A percentile compares a stretch with the other conserved stretches of the same genome.
Conservation (phyloP, 2,113 vertebrate genomes). For the Cromileptes altivelis region DNA sequence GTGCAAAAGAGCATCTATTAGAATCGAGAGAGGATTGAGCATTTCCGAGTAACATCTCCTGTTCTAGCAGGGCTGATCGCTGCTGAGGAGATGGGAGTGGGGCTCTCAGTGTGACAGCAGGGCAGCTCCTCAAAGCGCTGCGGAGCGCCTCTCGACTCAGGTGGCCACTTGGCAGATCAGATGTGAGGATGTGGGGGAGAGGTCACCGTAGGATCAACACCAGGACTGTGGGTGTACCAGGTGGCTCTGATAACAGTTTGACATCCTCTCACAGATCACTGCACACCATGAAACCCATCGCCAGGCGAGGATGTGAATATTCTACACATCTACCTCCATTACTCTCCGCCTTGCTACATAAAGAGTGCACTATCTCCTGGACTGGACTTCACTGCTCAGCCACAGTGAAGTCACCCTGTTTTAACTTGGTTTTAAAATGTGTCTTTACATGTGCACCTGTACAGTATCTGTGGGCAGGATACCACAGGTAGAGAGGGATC, state of each 20-base stretch:
- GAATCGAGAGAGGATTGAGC: neutral
- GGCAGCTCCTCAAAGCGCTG: slow-evolving; percentile 9
- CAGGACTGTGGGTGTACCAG: slow-evolving; percentile 37
- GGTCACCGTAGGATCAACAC: slow-evolving; percentile 32
- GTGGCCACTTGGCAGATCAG: slow-evolving; percentile 47
- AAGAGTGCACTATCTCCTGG: no score
- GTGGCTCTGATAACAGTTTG: slow-evolving; percentile 28
- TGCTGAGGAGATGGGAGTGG: neutral
- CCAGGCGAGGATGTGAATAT: neutral
- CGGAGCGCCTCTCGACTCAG: slow-evolving; percentile 56
- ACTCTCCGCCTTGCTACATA: no score
- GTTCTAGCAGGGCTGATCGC: slow-evolving; percentile 8
- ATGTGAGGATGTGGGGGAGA: slow-evolving; percentile 45
- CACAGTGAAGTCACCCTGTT: no score
- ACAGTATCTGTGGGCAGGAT: no score
- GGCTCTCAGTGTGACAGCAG: neutral
- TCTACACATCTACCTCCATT: neutral
- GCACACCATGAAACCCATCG: neutral
- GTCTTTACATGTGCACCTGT: no score
- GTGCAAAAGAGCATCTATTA: neutral
- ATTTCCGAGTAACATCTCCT: slow-evolving; percentile 3
- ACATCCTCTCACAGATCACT: slow-evolving; percentile 24
- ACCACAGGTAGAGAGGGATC: neutral
- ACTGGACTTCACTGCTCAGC: no score
- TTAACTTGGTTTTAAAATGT: no score